Evolutionary conservation across 2,113 vertebrate genomes (phyloP), one percentile per base, ranked within the genome.

Genomic region (Calyptommatus sinebrachiatus): DNA sequence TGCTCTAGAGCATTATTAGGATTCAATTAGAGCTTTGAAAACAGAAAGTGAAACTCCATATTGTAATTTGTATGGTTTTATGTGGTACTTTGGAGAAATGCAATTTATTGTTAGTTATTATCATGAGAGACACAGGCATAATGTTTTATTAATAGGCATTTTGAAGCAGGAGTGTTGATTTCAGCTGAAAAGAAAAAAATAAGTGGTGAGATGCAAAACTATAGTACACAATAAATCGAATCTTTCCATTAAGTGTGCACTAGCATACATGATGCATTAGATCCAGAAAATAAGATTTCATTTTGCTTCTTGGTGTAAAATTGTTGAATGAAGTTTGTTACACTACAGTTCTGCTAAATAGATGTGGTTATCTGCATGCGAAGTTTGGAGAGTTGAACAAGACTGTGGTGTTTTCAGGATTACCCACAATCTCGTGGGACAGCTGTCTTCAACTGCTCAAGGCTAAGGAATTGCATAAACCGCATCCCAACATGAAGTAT

Each of bases 11-110:
- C 35, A 41, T 41, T 41, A n/a, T 16, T 11, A 71, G 22, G 48
- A 71, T 71, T 71, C 70, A n/a, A 11, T 71, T n/a, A 48, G 45
- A 71, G 24, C 12, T n/a, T 71, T 48, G 22, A 66, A 61, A 0
- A 0, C 82, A 87, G 72, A 85, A 88, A 63, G 72, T 65, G 45
- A 20, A 84, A 71, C 35, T 41, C 35, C 35, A 41, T 41, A 62
- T 41, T 10, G 45, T 61, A 35, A 29, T 18, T 68, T 18, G 31
- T 67, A 31, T 31, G 12, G 1, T 10, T 50, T 7, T 71, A 41
- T 71, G 41, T 48, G 22, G 45, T 48, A 48, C 26, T 71, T 71
- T 9, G 8, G 48, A 50, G 48, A 50, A 50, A 50, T 14, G 8
- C 12, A 50, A 50, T 50, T 50, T 50, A 50, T 50, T 5, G 48